phyloP scores from a whole-genome alignment of 2,888 invertebrate species.

The Hemaris fuciformis region DNA sequence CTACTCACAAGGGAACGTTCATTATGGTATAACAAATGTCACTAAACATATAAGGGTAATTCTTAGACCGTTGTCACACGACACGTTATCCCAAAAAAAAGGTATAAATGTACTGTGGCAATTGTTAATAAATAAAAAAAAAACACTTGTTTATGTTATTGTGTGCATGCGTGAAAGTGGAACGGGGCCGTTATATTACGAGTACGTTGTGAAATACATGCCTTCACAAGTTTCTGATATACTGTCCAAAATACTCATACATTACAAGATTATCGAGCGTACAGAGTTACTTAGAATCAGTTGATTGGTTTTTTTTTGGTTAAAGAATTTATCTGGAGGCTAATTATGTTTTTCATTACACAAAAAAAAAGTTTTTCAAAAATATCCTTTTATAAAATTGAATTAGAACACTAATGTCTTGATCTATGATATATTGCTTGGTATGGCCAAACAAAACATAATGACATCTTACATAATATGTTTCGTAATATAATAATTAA shows the following conservation, averaged over 20 bases:
- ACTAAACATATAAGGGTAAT: neutral
- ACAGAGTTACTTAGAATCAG: neutral
- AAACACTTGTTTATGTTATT: slow-evolving; percentile 10
- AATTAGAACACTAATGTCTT: no score
- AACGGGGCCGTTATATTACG: slow-evolving; percentile 35
- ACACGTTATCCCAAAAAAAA: neutral
- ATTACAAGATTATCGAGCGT: neutral
- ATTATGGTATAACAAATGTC: neutral
- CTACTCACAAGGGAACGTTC: neutral
- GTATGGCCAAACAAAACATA: no score
- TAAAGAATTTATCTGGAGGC: neutral
- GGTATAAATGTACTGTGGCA: neutral
- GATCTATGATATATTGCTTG: no score
- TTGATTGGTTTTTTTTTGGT: neutral
- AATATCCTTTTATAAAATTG: no score
- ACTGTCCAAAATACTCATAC: slow-evolving; percentile 2
- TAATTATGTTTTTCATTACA: neutral
- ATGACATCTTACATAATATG: no score
- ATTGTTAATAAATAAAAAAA: slow-evolving; percentile 13
- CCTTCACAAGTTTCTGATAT: slow-evolving; percentile 23
- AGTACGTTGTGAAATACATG: slow-evolving; percentile 36
- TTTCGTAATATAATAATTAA: no score
- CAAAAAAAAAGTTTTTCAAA: neutral
- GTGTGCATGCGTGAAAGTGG: slow-evolving; percentile 36
- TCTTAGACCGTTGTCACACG: neutral